phyloP scores from a whole-genome alignment of 2,888 invertebrate species.

The Drosophila nr. perissopoda region DNA sequence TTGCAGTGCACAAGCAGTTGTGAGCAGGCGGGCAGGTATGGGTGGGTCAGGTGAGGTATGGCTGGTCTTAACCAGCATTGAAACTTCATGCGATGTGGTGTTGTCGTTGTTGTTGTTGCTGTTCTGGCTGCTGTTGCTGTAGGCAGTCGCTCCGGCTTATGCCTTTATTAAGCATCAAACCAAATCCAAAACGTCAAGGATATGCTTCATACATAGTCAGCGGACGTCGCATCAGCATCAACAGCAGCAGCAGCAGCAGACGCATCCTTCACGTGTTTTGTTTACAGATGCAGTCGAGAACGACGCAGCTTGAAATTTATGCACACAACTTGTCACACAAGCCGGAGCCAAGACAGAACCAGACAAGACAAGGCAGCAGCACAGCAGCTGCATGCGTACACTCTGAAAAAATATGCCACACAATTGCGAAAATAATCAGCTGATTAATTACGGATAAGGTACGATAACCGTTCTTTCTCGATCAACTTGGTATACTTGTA shows the following conservation, averaged over 20 bases:
- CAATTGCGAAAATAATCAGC: background rate
- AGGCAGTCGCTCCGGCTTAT: constrained; percentile 49
- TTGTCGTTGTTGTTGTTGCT: constrained; percentile 29
- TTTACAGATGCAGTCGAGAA: constrained; percentile 67
- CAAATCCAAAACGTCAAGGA: constrained; percentile 78
- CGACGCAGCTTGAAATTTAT: constrained; percentile 67
- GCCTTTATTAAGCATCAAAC: constrained; percentile 79
- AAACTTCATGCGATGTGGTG: constrained; percentile 48
- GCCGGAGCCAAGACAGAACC: constrained; percentile 24
- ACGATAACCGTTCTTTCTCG: background rate
- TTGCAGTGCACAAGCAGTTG: constrained; percentile 17
- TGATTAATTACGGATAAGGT: background rate
- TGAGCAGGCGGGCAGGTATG: background rate
- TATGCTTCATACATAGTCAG: constrained; percentile 73
- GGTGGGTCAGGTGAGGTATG: constrained; percentile 15
- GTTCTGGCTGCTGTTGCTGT: constrained; percentile 31
- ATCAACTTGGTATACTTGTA: background rate
- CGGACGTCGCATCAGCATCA: constrained; percentile 48
- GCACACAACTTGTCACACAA: constrained; percentile 74
- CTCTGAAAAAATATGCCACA: background rate
- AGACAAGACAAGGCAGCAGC: constrained; percentile 9
- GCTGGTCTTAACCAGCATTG: constrained; percentile 42
- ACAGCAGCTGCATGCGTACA: background rate
- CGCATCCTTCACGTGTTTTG: constrained; percentile 77
- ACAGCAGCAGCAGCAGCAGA: constrained; percentile 28